These are phyloP conservation scores for Thumatha senex DNA, from an alignment of 2,888 invertebrate genomes.

Conservation along the genomic window DNA sequence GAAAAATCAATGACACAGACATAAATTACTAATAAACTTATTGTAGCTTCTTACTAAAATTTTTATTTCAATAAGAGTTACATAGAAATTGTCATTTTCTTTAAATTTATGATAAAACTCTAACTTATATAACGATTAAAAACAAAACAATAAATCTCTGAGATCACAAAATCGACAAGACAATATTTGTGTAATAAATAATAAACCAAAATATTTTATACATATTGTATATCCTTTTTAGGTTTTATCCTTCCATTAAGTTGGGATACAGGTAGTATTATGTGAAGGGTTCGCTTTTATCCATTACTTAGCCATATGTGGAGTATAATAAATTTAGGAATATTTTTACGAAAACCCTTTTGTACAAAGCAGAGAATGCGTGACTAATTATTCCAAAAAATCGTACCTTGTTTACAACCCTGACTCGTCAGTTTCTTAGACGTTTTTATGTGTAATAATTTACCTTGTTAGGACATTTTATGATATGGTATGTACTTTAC, in stretches of 20 bases:
- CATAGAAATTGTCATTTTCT: no score
- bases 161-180: conserved; percentile 3
- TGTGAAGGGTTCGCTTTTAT: conserved; percentile 4
- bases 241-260: conserved; percentile 3
- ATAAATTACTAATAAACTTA: no score
- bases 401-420: background rate
- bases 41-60: no score
- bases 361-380: background rate
- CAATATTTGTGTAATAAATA: background rate
- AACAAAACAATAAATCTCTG: background rate
- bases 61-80: no score
- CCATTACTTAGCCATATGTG: conserved; percentile 2
- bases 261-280: conserved; percentile 7
- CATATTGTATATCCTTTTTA: conserved; percentile 6
- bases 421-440: no score
- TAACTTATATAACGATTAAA: no score
- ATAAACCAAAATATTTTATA: conserved; percentile 2
- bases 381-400: background rate
- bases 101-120: no score
- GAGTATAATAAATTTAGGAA: conserved; percentile 6
- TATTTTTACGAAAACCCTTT: conserved; percentile 4
- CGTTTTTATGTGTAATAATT: no score
- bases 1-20: no score
- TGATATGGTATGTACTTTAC: no score
- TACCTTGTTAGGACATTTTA: no score